These are phyloP conservation scores for Clarias laeviceps DNA, from an alignment of 2,797 vertebrate genomes.

Conservation along the genomic window DNA sequence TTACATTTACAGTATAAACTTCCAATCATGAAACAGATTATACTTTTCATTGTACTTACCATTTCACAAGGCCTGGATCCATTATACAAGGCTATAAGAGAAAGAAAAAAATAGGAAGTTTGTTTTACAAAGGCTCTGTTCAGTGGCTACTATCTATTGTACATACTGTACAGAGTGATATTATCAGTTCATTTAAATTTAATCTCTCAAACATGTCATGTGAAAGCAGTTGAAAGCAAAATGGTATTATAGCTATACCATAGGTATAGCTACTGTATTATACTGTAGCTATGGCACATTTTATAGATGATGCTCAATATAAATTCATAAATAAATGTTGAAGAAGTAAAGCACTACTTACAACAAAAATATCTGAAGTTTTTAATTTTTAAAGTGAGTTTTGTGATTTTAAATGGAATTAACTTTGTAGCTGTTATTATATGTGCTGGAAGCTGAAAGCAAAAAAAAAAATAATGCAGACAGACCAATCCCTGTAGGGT, in stretches of 20 bases:
- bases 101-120: not conserved
- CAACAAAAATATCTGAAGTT: constrained; percentile 64
- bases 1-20: not conserved
- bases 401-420: not conserved
- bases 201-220: not conserved
- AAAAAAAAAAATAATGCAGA: too few relatives aligned
- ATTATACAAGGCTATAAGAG: not conserved
- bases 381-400: not conserved
- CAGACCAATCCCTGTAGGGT: too few relatives aligned
- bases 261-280: too few relatives aligned
- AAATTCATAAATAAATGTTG: not conserved
- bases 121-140: not conserved
- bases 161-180: not conserved
- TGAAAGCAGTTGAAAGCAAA: not conserved
- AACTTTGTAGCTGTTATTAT: not conserved
- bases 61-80: not conserved
- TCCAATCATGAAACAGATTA: not conserved
- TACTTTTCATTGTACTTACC: not conserved
- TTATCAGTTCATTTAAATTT: too few relatives aligned
- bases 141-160: not conserved
- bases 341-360: not conserved
- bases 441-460: not conserved
- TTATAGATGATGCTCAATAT: not conserved
- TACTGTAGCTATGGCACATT: too few relatives aligned
- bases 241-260: not conserved